These are phyloP conservation scores for Thereva nobilitata DNA, from an alignment of 2,888 invertebrate species.

Conservation along the genomic window DNA sequence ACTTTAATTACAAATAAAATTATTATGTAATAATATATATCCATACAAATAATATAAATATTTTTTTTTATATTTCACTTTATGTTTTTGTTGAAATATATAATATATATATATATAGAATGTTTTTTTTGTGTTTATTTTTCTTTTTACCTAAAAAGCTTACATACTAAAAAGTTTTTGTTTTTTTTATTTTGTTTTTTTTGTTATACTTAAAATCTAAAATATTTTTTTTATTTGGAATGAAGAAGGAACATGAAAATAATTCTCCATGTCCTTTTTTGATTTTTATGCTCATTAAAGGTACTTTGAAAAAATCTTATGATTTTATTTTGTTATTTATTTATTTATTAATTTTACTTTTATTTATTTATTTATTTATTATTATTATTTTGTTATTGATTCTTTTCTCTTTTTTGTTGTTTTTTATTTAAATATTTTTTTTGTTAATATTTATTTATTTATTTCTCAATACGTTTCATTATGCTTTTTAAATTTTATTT, in stretches of 20 bases:
- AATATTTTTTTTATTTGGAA: conserved; percentile 21
- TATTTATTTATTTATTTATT: conserved; percentile 3
- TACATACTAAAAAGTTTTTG: conserved; percentile 26
- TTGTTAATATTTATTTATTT: neutral
- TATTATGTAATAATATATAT: too few species aligned
- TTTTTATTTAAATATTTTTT: neutral
- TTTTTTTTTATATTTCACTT: too few species aligned
- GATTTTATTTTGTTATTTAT: conserved; percentile 12
- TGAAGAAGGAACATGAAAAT: conserved; percentile 35
- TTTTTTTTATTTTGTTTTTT: conserved; percentile 12
- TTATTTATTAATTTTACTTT: conserved; percentile 14
- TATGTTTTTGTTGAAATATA: conserved; percentile 36
- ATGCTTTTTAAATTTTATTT: conserved; percentile 4
- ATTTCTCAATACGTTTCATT: conserved; percentile 28
- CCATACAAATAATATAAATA: too few species aligned
- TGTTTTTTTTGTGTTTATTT: conserved; percentile 32
- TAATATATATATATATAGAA: conserved; percentile 38
- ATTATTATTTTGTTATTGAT: too few species aligned
- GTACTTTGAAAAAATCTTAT: conserved; percentile 39
- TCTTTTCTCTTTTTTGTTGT: neutral
- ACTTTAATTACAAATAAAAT: too few species aligned
- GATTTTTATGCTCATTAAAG: conserved; percentile 42
- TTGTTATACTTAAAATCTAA: conserved; percentile 12
- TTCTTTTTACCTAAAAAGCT: conserved; percentile 41
- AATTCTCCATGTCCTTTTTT: conserved; percentile 38